phyloP scores from a whole-genome alignment of 1,140 invertebrate species.

The Magallana ariakensis region DNA sequence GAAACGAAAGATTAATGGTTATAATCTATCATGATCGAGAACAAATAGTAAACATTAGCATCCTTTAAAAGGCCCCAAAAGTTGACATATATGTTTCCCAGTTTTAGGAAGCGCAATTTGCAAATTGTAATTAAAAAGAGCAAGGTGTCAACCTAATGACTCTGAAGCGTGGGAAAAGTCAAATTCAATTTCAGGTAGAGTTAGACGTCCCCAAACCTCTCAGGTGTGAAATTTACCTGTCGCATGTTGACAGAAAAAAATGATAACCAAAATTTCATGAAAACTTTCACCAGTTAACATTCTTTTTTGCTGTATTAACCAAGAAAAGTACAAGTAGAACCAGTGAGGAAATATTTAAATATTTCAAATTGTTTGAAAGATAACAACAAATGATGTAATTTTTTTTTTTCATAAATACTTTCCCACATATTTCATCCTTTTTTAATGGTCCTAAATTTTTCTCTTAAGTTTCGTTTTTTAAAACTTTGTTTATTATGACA shows the following conservation, averaged over 20 bases:
- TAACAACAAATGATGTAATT: too few relatives aligned
- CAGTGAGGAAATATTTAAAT: too few relatives aligned
- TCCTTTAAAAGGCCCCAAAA: constrained; percentile 22
- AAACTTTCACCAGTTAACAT: neutral
- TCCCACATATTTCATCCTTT: too few relatives aligned
- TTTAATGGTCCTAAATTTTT: too few relatives aligned
- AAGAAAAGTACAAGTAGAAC: too few relatives aligned
- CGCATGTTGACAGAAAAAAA: constrained; percentile 27
- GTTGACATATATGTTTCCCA: constrained; percentile 27
- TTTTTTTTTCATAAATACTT: too few relatives aligned
- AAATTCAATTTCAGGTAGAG: constrained; percentile 25
- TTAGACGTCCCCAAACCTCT: constrained; percentile 7
- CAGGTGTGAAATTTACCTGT: constrained; percentile 44
- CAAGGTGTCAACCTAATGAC: constrained; percentile 26
- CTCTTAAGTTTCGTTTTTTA: too few relatives aligned
- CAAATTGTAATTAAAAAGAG: constrained; percentile 39
- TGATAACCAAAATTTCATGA: constrained; percentile 3
- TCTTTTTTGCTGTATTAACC: neutral
- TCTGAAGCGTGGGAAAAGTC: constrained; percentile 43
- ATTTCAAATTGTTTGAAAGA: too few relatives aligned
- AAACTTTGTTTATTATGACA: too few relatives aligned
- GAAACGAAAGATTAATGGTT: constrained; percentile 7
- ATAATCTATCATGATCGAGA: constrained; percentile 15
- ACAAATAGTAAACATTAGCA: constrained; percentile 23
- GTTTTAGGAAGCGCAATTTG: constrained; percentile 22